A percentile compares a stretch with the other conserved stretches of the same genome.
Evolutionary conservation across 2,888 invertebrate genomes (phyloP).

Genomic region (Eremobia ochroleuca): DNA sequence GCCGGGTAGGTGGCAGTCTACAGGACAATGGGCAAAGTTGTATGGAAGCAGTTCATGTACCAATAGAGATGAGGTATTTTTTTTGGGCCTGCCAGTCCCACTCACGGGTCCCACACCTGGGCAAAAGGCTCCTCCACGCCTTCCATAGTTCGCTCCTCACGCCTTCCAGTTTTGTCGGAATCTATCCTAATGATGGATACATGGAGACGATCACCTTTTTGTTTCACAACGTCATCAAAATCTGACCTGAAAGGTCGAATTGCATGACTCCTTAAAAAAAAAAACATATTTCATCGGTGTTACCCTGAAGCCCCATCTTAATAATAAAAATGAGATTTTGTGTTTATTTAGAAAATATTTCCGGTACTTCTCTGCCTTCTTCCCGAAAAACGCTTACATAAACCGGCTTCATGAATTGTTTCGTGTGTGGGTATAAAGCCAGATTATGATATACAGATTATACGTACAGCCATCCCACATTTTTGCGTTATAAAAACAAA

Average conservation of each 20-base stretch:
- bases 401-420: slow-evolving; percentile 28
- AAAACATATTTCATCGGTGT: not conserved
- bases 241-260: not conserved
- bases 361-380: not conserved
- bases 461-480: slow-evolving; percentile 11
- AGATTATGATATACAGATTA: slow-evolving; percentile 41
- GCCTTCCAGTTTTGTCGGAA: not conserved
- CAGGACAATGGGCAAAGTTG: not conserved
- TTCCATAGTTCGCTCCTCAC: not conserved
- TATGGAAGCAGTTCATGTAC: not conserved
- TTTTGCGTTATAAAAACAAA: slow-evolving; percentile 33
- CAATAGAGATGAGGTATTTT: not conserved
- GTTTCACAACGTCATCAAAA: not conserved
- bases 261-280: not conserved
- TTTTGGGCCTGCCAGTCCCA: not conserved
- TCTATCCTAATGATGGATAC: not conserved
- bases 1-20: not conserved
- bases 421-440: slow-evolving; percentile 22
- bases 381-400: not conserved
- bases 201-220: not conserved
- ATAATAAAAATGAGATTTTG: not conserved
- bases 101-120: not conserved
- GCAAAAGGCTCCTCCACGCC: not conserved
- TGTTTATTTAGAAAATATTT: not conserved
- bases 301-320: not conserved